A percentile compares a stretch with the other conserved stretches of the same genome.
phyloP scores from a whole-genome alignment of 2,888 invertebrate species.

The Lycophotia porphyrea region DNA sequence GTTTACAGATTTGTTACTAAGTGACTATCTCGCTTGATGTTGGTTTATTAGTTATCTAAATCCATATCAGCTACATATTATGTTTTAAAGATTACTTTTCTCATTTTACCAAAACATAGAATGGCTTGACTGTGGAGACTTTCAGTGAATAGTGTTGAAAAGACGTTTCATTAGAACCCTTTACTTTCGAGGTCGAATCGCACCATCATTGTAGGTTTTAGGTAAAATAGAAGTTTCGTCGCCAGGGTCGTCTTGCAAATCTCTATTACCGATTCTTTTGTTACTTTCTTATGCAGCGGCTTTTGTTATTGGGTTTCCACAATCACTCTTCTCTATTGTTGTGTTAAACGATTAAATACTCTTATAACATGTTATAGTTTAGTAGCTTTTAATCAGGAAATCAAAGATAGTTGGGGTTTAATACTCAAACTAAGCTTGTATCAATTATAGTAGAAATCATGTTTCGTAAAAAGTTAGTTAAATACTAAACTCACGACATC shows the following conservation, averaged over 20 bases:
- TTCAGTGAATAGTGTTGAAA: conserved; percentile 24
- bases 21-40: conserved; percentile 19
- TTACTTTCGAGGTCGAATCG: conserved; percentile 66
- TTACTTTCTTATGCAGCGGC: conserved; percentile 47
- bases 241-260: conserved; percentile 59
- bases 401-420: neutral
- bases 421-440: neutral
- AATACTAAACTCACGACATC: conserved; percentile 17
- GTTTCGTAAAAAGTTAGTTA: conserved; percentile 3
- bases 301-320: conserved; percentile 40
- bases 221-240: conserved; percentile 57
- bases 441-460: conserved; percentile 2
- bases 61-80: conserved; percentile 6
- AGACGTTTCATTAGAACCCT: conserved; percentile 64
- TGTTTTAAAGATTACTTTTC: conserved; percentile 15
- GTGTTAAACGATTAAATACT: conserved; percentile 20
- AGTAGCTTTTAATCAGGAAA: conserved; percentile 16
- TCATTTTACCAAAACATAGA: conserved; percentile 12
- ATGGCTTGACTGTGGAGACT: neutral
- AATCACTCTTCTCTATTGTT: conserved; percentile 40
- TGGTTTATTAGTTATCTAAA: neutral
- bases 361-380: neutral
- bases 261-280: conserved; percentile 59
- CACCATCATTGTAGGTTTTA: conserved; percentile 59
- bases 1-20: neutral